A percentile compares a stretch with the other conserved stretches of the same genome.
Conservation (phyloP, 37 sponge, comb jelly and placozoan species). For the Bolinopsis microptera region DNA sequence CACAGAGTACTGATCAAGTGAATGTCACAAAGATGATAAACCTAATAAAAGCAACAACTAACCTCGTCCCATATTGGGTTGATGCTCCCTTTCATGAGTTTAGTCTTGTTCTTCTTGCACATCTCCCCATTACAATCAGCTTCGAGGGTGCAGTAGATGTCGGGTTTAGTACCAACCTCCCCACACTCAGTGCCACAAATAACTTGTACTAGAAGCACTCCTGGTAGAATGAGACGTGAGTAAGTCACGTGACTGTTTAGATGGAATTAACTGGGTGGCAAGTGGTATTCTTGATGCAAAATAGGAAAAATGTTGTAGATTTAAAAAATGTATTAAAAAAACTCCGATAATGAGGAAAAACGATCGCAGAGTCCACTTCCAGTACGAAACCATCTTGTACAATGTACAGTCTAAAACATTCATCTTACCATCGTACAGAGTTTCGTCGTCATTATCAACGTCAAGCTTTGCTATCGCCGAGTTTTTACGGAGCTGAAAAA, state of each 20-base stretch:
- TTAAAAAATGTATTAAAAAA: no score
- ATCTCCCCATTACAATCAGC: constrained; percentile 46
- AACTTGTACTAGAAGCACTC: constrained; percentile 52
- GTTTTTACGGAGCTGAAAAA: constrained; percentile 58
- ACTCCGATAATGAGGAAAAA: no score
- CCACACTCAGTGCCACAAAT: constrained; percentile 48
- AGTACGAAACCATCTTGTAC: no score
- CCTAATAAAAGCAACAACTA: no score
- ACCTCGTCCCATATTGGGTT: constrained; percentile 64
- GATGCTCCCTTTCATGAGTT: constrained; percentile 19
- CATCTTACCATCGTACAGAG: constrained; percentile 60
- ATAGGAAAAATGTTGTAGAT: no score
- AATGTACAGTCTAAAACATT: no score
- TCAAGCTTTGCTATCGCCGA: constrained; percentile 49
- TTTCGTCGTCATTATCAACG: constrained; percentile 52
- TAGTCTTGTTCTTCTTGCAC: constrained; percentile 62
- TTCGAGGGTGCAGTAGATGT: constrained; percentile 54
- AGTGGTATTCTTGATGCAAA: no score
- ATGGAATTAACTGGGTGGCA: no score
- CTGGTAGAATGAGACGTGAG: neutral
- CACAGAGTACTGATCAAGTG: no score
- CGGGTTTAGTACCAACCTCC: constrained; percentile 56
- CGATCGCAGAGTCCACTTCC: no score
- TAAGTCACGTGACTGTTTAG: no score
- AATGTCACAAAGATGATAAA: no score